Conservation (phyloP, 2,113 vertebrate genomes). For the Chamaetylas fuelleborni region DNA sequence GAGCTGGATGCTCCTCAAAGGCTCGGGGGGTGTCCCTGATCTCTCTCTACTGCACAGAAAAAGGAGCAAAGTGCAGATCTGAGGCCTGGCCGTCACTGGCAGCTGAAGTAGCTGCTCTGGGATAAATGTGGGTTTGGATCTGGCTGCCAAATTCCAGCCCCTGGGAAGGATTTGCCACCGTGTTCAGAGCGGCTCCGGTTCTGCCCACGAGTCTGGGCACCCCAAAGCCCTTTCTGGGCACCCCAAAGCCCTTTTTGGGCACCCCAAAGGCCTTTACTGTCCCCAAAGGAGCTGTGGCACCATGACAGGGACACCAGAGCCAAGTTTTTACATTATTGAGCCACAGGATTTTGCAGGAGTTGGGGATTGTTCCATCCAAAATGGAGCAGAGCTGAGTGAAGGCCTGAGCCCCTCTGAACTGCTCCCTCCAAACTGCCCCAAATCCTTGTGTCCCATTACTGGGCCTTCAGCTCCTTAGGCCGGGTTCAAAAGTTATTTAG, state of each 20-base stretch:
- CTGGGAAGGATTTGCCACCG: neutral
- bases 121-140: neutral
- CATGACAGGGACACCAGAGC: accelerated
- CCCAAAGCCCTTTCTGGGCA: too few species aligned
- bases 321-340: neutral
- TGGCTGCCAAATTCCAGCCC: neutral
- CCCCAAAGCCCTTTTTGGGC: too few species aligned
- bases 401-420: neutral
- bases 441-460: accelerated
- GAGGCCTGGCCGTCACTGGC: neutral
- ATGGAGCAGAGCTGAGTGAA: too few species aligned
- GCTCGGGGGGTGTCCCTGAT: conserved; percentile 53
- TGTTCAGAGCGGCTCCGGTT: neutral
- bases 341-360: neutral
- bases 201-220: neutral
- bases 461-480: accelerated
- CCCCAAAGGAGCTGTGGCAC: neutral
- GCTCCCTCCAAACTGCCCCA: neutral
- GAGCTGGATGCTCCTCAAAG: conserved; percentile 64
- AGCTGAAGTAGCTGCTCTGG: neutral
- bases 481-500: neutral
- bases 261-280: too few species aligned
- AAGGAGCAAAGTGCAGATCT: conserved; percentile 54
- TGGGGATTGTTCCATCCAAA: neutral
- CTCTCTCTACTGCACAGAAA: neutral